Conservation (phyloP, 2,113 vertebrate species). For the Eclectus roratus region DNA sequence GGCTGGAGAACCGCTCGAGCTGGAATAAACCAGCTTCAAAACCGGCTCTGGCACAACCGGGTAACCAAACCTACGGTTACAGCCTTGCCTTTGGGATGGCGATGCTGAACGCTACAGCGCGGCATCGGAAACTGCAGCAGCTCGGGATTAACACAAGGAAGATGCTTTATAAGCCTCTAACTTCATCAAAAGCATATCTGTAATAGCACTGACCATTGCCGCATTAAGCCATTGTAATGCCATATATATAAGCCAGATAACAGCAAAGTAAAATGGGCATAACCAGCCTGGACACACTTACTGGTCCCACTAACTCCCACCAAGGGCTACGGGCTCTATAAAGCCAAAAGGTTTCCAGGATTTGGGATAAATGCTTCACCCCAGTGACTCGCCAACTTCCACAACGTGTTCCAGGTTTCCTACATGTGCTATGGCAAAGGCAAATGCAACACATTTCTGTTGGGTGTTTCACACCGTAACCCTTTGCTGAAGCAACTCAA, state of each 20-base stretch:
- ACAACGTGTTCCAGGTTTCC: neutral
- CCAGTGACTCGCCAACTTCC: neutral
- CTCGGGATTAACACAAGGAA: accelerated
- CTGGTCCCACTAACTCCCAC: neutral
- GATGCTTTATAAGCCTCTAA: neutral
- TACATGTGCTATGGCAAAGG: neutral
- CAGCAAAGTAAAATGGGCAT: accelerated
- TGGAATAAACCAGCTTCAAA: neutral
- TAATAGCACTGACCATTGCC: neutral
- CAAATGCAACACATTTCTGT: neutral
- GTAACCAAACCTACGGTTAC: neutral
- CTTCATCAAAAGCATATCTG: neutral
- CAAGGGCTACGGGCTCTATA: accelerated
- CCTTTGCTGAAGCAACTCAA: neutral
- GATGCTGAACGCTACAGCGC: accelerated
- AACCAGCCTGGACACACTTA: accelerated
- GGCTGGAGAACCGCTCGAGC: neutral
- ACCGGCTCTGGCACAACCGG: accelerated
- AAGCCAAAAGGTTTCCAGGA: neutral
- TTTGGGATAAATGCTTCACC: neutral
- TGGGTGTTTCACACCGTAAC: neutral
- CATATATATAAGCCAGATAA: neutral
- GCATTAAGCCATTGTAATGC: neutral
- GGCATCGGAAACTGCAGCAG: neutral
- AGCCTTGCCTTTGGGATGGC: neutral